These are phyloP conservation scores for Arge pagana DNA, from an alignment of 2,888 invertebrate species.

Conservation along the genomic window DNA sequence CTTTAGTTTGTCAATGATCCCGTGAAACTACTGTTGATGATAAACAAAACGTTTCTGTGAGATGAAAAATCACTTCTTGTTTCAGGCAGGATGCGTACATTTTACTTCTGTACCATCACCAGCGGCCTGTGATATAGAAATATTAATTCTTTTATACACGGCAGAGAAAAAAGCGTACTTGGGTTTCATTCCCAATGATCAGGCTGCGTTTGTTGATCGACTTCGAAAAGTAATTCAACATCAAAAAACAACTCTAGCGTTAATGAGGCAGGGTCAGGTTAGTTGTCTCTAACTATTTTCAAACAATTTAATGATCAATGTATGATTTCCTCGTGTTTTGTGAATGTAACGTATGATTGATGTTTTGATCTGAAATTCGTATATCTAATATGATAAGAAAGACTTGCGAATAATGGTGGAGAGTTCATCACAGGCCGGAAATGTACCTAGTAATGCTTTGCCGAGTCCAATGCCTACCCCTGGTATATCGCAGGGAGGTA, in stretches of 20 bases:
- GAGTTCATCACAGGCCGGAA: conserved; percentile 31
- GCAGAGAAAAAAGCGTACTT: conserved; percentile 82
- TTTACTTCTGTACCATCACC: conserved; percentile 72
- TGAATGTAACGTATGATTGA: too few relatives aligned
- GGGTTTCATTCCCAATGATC: conserved; percentile 90
- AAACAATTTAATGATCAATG: not conserved
- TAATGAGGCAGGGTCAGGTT: conserved; percentile 62
- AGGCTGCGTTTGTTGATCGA: conserved; percentile 80
- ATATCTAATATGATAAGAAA: not conserved
- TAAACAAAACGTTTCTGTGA: not conserved
- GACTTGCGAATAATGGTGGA: not conserved
- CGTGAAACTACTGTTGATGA: too few relatives aligned
- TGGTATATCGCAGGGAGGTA: conserved; percentile 56
- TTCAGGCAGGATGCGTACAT: conserved; percentile 91
- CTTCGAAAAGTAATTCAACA: conserved; percentile 77
- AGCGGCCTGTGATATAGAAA: conserved; percentile 79
- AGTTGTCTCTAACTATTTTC: conserved; percentile 22
- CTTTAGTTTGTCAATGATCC: conserved; percentile 14
- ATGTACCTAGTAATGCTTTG: conserved; percentile 44
- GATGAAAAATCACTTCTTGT: not conserved
- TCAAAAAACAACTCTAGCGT: conserved; percentile 67
- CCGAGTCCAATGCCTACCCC: conserved; percentile 47
- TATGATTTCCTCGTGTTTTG: too few relatives aligned
- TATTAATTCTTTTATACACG: conserved; percentile 83
- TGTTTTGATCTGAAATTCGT: too few relatives aligned